Conservation (phyloP, 2,888 invertebrate genomes). For the Troides helena region DNA sequence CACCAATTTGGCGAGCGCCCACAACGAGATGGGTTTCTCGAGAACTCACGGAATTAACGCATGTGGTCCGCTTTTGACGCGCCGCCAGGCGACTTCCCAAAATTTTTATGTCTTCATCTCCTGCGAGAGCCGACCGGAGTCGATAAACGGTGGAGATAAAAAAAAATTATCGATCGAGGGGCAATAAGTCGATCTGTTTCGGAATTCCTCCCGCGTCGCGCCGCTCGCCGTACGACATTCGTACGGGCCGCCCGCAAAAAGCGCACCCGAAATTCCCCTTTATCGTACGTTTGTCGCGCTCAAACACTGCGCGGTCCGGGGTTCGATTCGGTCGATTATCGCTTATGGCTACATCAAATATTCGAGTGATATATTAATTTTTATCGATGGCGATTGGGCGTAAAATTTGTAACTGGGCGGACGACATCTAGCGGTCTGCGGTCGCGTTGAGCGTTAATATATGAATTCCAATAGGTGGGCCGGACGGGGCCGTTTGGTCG, state of each 20-base stretch:
- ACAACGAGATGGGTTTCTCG: slow-evolving; percentile 53
- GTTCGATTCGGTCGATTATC: slow-evolving; percentile 57
- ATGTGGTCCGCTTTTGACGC: slow-evolving; percentile 74
- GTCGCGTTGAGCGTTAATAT: slow-evolving; percentile 71
- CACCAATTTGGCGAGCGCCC: slow-evolving; percentile 72
- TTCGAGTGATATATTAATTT: slow-evolving; percentile 72
- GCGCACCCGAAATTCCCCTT: slow-evolving; percentile 58
- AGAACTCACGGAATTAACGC: slow-evolving; percentile 64
- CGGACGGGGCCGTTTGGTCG: slow-evolving; percentile 56
- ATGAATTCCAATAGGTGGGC: slow-evolving; percentile 69
- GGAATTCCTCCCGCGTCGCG: slow-evolving; percentile 60
- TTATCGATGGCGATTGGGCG: slow-evolving; percentile 72
- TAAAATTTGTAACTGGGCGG: slow-evolving; percentile 66
- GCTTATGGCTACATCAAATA: slow-evolving; percentile 42
- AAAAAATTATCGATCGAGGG: slow-evolving; percentile 54
- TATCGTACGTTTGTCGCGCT: slow-evolving; percentile 57
- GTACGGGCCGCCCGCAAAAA: slow-evolving; percentile 61
- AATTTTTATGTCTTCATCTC: slow-evolving; percentile 78
- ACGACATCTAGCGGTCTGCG: slow-evolving; percentile 64
- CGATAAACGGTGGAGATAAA: slow-evolving; percentile 43
- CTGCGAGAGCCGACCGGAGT: slow-evolving; percentile 64
- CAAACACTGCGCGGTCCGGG: slow-evolving; percentile 45
- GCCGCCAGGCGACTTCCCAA: slow-evolving; percentile 61
- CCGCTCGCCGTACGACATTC: slow-evolving; percentile 74
- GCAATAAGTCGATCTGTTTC: slow-evolving; percentile 54